Evolutionary conservation across 2,797 vertebrate species (phyloP).

Genomic region (Bradypodion ventrale): DNA sequence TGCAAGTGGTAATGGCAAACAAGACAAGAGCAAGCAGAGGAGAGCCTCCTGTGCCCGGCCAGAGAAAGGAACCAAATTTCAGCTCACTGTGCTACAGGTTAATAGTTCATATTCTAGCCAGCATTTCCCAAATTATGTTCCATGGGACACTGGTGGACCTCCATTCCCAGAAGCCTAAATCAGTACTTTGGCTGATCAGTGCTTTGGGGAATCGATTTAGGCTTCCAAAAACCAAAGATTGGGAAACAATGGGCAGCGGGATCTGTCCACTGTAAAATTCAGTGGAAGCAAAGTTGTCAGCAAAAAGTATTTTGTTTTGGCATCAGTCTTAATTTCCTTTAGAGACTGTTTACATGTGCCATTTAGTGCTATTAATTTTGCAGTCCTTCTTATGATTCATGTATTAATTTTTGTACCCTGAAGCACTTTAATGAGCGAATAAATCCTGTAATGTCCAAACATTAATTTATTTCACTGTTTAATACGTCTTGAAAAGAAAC

Average conservation of each 20-base stretch:
- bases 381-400: neutral
- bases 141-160: too few relatives aligned
- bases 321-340: neutral
- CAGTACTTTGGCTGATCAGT: too few relatives aligned
- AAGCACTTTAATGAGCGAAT: neutral
- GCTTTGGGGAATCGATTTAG: too few relatives aligned
- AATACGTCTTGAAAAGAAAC: neutral
- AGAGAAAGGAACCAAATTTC: conserved; percentile 88
- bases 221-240: too few relatives aligned
- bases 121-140: too few relatives aligned
- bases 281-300: neutral
- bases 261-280: neutral
- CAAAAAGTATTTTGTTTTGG: neutral
- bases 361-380: neutral
- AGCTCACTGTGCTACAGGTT: conserved; percentile 91
- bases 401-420: neutral
- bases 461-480: neutral
- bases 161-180: too few relatives aligned
- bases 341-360: neutral
- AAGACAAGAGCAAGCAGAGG: conserved; percentile 86
- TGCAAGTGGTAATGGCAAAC: conserved; percentile 79
- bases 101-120: neutral
- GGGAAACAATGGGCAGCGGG: too few relatives aligned
- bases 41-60: conserved; percentile 82
- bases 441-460: neutral